Conservation (phyloP, 2,797 vertebrate species). For the Hybognathus amarus region DNA sequence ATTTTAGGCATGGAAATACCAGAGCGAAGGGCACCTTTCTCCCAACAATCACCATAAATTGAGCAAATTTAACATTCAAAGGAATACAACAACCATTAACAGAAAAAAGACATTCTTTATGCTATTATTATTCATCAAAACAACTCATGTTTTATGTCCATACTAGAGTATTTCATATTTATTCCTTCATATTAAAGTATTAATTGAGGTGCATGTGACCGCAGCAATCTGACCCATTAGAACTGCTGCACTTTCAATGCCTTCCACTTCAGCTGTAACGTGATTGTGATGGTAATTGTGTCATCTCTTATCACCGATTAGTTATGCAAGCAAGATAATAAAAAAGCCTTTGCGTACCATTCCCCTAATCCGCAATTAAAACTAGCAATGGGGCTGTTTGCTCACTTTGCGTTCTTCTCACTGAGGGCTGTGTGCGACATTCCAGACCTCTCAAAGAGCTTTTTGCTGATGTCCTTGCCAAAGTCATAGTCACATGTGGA, state of each 20-base stretch:
- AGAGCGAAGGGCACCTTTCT: constrained; percentile 38
- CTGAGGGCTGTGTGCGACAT: constrained; percentile 19
- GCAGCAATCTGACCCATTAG: constrained; percentile 20
- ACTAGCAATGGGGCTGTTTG: constrained; percentile 61
- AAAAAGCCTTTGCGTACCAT: constrained; percentile 63
- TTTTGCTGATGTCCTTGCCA: constrained; percentile 32
- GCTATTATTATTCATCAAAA: constrained; percentile 22
- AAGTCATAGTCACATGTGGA: constrained; percentile 16
- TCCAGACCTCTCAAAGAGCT: constrained; percentile 27
- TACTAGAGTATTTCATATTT: constrained; percentile 19
- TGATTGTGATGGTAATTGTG: constrained; percentile 74
- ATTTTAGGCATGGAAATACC: constrained; percentile 14
- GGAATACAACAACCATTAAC: constrained; percentile 10
- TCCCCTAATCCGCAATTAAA: constrained; percentile 72
- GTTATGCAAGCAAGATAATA: constrained; percentile 69
- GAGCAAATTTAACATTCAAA: constrained; percentile 18
- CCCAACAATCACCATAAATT: constrained; percentile 5
- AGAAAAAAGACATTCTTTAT: not conserved
- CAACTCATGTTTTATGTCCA: not conserved
- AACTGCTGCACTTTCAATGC: constrained; percentile 15
- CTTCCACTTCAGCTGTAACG: constrained; percentile 59
- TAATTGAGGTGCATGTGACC: not conserved
- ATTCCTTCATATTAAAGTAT: not conserved
- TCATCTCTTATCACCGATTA: constrained; percentile 78
- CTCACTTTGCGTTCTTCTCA: constrained; percentile 12